Percentiles rank a stretch among this genome's conserved stretches.
Evolutionary conservation across 2,113 vertebrate species (phyloP).

Genomic region (Pseudopipra pipra): DNA sequence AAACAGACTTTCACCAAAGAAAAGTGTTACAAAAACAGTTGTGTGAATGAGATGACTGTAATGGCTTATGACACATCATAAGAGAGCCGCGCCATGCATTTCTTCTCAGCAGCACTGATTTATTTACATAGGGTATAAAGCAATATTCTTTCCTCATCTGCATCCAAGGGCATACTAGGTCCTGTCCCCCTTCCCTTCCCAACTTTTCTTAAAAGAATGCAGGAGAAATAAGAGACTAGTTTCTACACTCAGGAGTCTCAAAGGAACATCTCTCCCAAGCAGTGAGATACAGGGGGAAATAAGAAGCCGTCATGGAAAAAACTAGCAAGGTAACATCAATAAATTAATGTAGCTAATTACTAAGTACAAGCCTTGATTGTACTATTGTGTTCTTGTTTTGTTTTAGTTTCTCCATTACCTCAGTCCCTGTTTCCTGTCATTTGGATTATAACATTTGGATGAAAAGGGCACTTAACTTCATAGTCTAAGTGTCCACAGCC

Average conservation of each 20-base stretch:
- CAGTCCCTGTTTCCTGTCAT: constrained; percentile 3
- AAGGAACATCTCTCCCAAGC: neutral
- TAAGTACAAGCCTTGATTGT: neutral
- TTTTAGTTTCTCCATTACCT: constrained; percentile 30
- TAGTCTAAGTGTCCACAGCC: neutral
- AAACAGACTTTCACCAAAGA: neutral
- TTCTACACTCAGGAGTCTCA: neutral
- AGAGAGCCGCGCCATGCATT: neutral
- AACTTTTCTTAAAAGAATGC: neutral
- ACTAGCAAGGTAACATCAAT: neutral
- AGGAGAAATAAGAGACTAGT: neutral
- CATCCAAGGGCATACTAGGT: neutral
- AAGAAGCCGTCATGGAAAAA: neutral
- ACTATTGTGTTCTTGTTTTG: neutral
- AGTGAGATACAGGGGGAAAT: neutral
- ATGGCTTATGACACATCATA: neutral
- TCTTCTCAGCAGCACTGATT: neutral
- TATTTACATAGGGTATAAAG: neutral
- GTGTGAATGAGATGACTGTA: neutral
- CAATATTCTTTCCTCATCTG: neutral
- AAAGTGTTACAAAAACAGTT: neutral
- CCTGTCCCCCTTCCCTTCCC: too few relatives aligned
- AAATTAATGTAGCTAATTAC: neutral
- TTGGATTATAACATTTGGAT: neutral
- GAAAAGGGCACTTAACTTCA: neutral